These are phyloP conservation scores for Lates calcarifer DNA, from an alignment of 2,113 vertebrate genomes.

Conservation along the genomic window DNA sequence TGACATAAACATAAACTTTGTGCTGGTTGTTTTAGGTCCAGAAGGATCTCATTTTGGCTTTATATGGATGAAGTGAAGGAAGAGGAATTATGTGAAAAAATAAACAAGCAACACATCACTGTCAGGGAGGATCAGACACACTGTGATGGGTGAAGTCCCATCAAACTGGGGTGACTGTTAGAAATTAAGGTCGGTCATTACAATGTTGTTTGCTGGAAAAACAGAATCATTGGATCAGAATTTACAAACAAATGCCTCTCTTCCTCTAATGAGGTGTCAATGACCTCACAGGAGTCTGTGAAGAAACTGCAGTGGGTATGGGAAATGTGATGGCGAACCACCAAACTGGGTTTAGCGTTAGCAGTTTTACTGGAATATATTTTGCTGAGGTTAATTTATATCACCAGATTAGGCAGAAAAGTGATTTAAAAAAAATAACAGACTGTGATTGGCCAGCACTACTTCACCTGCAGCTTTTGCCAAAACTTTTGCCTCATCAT, in stretches of 20 bases:
- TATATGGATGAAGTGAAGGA: background rate
- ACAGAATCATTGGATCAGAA: background rate
- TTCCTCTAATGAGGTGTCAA: background rate
- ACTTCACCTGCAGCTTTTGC: background rate
- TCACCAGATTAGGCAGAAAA: background rate
- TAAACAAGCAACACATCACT: slow-evolving; percentile 1
- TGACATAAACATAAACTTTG: slow-evolving; percentile 5
- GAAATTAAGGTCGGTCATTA: background rate
- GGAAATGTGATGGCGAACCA: background rate
- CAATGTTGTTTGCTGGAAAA: background rate
- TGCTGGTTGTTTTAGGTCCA: slow-evolving; percentile 12
- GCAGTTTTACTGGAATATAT: background rate
- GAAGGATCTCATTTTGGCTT: slow-evolving; percentile 27
- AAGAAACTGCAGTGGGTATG: background rate
- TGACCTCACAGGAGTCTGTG: background rate
- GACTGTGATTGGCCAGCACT: background rate
- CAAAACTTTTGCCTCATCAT: background rate
- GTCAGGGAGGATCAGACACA: too few species aligned
- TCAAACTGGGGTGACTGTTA: background rate
- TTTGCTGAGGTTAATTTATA: background rate
- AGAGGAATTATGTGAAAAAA: slow-evolving; percentile 7
- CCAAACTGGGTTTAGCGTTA: background rate
- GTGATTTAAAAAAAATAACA: background rate
- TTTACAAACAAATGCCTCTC: background rate
- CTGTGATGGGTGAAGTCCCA: background rate